Evolutionary conservation across 2,797 vertebrate genomes (phyloP), one percentile per base, ranked within the genome.

Genomic region (Threskiornis aethiopicus): DNA sequence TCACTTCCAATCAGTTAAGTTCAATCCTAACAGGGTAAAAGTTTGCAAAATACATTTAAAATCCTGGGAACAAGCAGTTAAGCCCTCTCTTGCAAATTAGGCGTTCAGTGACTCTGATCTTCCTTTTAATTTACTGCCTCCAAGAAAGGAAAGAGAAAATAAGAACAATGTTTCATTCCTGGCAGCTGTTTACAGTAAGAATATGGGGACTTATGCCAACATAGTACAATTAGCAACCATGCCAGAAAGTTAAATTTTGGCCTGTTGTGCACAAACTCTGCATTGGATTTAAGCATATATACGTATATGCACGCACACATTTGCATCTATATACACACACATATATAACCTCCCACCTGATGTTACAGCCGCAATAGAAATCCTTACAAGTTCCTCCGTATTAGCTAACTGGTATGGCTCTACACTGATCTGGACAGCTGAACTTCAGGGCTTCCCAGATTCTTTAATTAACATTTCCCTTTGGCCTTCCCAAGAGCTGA

Each of bases 21-120:
- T 84, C 72, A 72, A 52, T 49, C 37, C 4, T 0, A 79, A 72
- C 20, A 44, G 59, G 58, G 89, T 67, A 79, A 82, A 88, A 93
- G 89, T 86, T 93, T 88, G 79, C 62, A 87, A 95, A 96, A 89
- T 16, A 29, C 21, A 69, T 92, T 85, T 81, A 35, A 78, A 93
- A 80, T 33, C 79, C 70, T 3, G 2, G 35, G 52, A 96, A 91
- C 61, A 73, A 86, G 89, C 65, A 89, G 49, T 65, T 91, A 87
- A 96, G 25, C 59, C 39, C 46, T 82, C 39, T 93, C n/a, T 90
- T 61, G 73, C 47, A 95, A 90, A 96, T 96, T 31, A 92, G 78
- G 71, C 10, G 0, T 73, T 87, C 2, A 8, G 47, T 44, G 75
- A 65, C 81, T 84, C 83, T 93, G 70, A 80, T 80, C 37, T 93